A percentile compares a stretch with the other conserved stretches of the same genome.
Evolutionary conservation across 2,888 invertebrate species (phyloP).

Genomic region (Deilephila elpenor): DNA sequence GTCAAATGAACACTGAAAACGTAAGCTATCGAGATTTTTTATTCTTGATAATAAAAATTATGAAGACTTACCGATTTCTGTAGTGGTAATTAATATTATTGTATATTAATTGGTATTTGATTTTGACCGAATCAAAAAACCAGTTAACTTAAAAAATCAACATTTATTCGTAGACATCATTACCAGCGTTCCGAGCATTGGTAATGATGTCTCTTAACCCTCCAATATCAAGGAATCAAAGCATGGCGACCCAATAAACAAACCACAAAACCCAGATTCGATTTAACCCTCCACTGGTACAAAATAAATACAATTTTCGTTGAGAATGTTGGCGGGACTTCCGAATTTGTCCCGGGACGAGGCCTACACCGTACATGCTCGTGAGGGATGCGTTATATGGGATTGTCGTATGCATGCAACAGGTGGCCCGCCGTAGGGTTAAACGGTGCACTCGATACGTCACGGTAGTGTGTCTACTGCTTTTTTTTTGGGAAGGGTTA

Average conservation of each 20-base stretch:
- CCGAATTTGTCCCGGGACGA: conserved; percentile 38
- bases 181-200: too few species aligned
- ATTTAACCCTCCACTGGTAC: conserved; percentile 62
- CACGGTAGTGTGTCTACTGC: conserved; percentile 59
- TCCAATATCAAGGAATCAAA: too few species aligned
- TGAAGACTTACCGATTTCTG: too few species aligned
- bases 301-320: conserved; percentile 77
- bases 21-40: too few species aligned
- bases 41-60: too few species aligned
- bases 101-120: too few species aligned
- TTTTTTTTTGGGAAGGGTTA: conserved; percentile 27
- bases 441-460: conserved; percentile 60
- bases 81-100: too few species aligned
- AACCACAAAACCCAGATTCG: conserved; percentile 64
- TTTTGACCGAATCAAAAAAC: too few species aligned
- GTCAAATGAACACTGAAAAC: too few species aligned
- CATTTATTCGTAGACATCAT: too few species aligned
- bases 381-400: conserved; percentile 44
- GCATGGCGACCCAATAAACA: conserved; percentile 38
- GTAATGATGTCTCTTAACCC: too few species aligned
- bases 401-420: conserved; percentile 78
- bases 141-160: too few species aligned
- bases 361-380: conserved; percentile 33
- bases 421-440: conserved; percentile 83
- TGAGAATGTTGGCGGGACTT: conserved; percentile 52